Conservation (phyloP, 2,113 vertebrate species). For the Cichladusa arquata region DNA sequence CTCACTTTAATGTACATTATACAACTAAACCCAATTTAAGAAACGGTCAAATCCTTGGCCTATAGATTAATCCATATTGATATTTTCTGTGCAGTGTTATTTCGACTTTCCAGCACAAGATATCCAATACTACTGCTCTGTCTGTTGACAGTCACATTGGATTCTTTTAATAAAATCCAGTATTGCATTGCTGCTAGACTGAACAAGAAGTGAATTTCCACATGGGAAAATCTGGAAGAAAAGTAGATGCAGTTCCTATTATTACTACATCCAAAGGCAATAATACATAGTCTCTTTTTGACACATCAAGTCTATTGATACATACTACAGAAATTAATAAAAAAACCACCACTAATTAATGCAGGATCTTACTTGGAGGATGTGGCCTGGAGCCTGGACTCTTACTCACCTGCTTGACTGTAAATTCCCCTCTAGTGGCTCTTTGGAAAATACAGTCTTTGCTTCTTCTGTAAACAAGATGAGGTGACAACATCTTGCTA, state of each 20-base stretch:
- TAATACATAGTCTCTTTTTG: neutral
- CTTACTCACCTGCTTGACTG: neutral
- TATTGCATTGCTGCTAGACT: neutral
- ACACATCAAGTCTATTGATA: neutral
- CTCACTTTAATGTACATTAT: slow-evolving; percentile 53
- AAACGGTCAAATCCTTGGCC: slow-evolving; percentile 4
- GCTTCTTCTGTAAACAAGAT: neutral
- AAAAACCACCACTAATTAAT: neutral
- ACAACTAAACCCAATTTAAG: slow-evolving; percentile 37
- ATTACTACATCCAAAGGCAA: neutral
- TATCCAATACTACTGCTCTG: slow-evolving; percentile 21
- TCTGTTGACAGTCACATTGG: slow-evolving; percentile 33
- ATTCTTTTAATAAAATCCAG: slow-evolving; percentile 46
- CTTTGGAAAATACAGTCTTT: neutral
- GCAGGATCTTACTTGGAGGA: neutral
- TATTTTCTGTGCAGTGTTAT: slow-evolving; percentile 44
- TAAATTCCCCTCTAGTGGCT: neutral
- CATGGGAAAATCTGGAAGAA: slow-evolving; percentile 19
- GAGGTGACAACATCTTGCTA: neutral
- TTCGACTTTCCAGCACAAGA: slow-evolving; percentile 42
- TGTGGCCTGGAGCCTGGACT: neutral
- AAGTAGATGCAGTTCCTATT: neutral
- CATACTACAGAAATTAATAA: neutral
- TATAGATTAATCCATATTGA: slow-evolving; percentile 64
- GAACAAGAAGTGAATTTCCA: slow-evolving; percentile 36